These are phyloP conservation scores for Python bivittatus DNA, from an alignment of 2,113 vertebrate species.

Conservation along the genomic window DNA sequence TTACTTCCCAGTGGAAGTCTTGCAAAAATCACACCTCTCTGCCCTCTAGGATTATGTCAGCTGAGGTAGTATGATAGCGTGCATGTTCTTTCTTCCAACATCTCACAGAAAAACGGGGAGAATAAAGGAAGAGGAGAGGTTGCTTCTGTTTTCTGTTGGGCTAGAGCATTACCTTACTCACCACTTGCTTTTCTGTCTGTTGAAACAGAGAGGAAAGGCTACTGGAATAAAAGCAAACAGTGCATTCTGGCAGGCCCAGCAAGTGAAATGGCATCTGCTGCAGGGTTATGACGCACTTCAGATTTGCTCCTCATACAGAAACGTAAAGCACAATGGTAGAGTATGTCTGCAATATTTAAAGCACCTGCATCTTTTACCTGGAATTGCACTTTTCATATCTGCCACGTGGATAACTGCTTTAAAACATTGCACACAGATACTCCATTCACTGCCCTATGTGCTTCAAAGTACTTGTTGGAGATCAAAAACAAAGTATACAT, in stretches of 20 bases:
- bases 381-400: neutral
- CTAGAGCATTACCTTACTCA: too few species aligned
- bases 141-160: neutral
- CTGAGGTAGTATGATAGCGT: neutral
- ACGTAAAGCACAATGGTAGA: neutral
- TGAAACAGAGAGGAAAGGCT: neutral
- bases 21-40: neutral
- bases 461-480: neutral
- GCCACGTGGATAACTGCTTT: neutral
- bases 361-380: neutral
- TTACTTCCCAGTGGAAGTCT: neutral
- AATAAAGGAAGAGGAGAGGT: neutral
- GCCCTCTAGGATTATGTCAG: neutral
- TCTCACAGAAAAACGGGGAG: neutral
- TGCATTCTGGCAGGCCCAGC: neutral
- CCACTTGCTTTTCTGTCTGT: neutral
- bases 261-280: neutral
- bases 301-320: neutral
- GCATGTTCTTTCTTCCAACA: neutral
- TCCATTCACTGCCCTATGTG: neutral
- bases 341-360: neutral
- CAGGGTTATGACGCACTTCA: neutral
- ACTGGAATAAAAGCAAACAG: neutral
- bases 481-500: neutral
- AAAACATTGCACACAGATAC: neutral